These are phyloP conservation scores for cat (Felis catus) DNA, from an alignment of 2,113 vertebrate genomes.

Conservation along the genomic window DNA sequence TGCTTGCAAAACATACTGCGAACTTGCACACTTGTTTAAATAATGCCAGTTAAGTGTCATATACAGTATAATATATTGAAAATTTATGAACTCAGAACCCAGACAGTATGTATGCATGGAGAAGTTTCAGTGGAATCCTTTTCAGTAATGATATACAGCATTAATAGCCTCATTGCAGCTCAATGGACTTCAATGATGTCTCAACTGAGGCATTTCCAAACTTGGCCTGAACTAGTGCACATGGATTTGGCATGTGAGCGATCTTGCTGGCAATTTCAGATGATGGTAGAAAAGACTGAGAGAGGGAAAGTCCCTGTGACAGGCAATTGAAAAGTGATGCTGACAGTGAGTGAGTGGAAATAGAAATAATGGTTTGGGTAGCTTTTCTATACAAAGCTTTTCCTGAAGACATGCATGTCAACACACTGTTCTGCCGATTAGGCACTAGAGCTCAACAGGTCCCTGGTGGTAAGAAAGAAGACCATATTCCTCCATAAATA, in stretches of 20 bases:
- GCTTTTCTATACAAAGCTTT: neutral
- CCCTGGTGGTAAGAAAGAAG: neutral
- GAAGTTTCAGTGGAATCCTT: neutral
- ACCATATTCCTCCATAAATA: neutral
- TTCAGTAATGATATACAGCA: neutral
- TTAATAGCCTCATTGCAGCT: neutral
- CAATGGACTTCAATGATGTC: accelerated
- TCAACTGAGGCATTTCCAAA: neutral
- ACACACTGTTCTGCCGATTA: accelerated
- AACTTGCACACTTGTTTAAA: neutral
- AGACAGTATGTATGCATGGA: neutral
- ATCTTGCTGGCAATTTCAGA: neutral
- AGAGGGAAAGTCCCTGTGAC: neutral
- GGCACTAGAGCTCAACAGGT: accelerated
- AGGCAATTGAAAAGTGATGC: neutral
- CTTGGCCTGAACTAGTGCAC: neutral
- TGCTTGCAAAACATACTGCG: neutral
- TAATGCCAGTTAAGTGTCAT: neutral
- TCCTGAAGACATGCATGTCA: neutral
- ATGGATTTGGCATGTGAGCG: neutral
- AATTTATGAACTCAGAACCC: neutral
- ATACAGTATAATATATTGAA: neutral
- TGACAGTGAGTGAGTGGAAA: neutral
- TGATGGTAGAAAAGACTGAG: neutral
- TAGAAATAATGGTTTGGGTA: neutral